A percentile compares a stretch with the other conserved stretches of the same genome.
Conservation (phyloP, 2,797 vertebrate species). For the Hoplostethus atlanticus region DNA sequence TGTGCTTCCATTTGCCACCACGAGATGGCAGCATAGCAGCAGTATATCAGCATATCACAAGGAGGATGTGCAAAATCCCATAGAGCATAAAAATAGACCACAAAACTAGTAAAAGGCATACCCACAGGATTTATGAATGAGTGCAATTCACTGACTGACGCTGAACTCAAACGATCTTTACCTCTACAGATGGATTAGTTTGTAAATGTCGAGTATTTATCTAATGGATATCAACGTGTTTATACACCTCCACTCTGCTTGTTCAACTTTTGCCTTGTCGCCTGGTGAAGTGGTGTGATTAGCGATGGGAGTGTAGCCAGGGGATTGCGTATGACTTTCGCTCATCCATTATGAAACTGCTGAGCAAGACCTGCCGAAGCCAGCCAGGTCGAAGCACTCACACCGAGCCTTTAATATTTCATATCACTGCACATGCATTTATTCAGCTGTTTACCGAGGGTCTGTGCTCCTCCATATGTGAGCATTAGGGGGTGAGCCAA, state of each 20-base stretch:
- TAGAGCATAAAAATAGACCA: slow-evolving; percentile 37
- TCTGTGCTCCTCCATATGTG: not conserved
- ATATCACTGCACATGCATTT: slow-evolving; percentile 32
- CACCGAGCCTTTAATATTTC: slow-evolving; percentile 45
- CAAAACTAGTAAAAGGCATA: not conserved
- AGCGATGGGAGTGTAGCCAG: not conserved
- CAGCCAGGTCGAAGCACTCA: slow-evolving; percentile 25
- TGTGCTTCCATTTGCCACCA: slow-evolving; percentile 37
- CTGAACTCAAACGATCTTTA: not conserved
- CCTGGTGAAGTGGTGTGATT: not conserved
- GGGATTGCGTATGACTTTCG: slow-evolving; percentile 3
- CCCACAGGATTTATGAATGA: slow-evolving; percentile 41
- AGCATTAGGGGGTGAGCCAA: not conserved
- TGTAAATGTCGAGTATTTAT: too few species aligned
- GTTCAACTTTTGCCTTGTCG: not conserved
- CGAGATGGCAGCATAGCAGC: slow-evolving; percentile 40
- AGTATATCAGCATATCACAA: not conserved
- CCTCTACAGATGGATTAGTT: slow-evolving; percentile 15
- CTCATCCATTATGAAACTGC: slow-evolving; percentile 49
- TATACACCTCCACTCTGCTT: not conserved
- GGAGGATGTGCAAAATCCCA: not conserved
- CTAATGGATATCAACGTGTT: not conserved
- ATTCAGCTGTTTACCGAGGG: slow-evolving; percentile 23
- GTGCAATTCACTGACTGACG: slow-evolving; percentile 10
- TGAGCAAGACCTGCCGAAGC: slow-evolving; percentile 29